phyloP scores from a whole-genome alignment of 2,797 vertebrate genomes.

The Poeciliopsis infans region DNA sequence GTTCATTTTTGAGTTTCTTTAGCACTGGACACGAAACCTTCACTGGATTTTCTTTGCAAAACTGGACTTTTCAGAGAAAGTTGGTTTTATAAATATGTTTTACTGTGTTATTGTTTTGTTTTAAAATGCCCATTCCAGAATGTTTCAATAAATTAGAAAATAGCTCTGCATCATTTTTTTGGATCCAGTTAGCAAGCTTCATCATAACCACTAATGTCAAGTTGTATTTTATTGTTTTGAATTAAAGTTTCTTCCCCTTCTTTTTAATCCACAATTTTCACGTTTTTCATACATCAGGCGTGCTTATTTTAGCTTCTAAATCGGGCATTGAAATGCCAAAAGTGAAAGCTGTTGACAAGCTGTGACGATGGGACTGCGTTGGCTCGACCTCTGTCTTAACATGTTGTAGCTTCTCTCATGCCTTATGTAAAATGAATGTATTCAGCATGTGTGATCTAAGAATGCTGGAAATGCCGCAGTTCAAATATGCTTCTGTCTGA shows the following conservation, averaged over 20 bases:
- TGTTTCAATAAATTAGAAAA: background rate
- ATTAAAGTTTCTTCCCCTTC: background rate
- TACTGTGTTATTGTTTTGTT: constrained; percentile 5
- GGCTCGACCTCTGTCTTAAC: constrained; percentile 17
- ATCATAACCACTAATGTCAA: constrained; percentile 18
- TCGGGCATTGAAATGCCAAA: background rate
- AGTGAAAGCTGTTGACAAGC: constrained; percentile 5
- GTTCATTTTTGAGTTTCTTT: background rate
- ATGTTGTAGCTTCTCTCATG: constrained; percentile 53
- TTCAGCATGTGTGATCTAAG: constrained; percentile 33
- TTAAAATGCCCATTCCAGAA: constrained; percentile 21
- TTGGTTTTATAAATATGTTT: constrained; percentile 31
- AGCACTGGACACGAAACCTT: constrained; percentile 41
- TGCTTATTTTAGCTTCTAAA: background rate
- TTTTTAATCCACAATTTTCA: background rate
- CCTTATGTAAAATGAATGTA: constrained; percentile 73
- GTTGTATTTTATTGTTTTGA: constrained; percentile 17
- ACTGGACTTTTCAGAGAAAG: constrained; percentile 48
- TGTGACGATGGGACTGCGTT: background rate
- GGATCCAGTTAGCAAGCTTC: constrained; percentile 11
- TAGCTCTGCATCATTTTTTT: background rate
- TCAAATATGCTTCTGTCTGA: background rate
- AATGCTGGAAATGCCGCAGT: constrained; percentile 41
- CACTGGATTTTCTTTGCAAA: constrained; percentile 58
- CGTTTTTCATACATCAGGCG: background rate